These are phyloP conservation scores for Archips xylosteana DNA, from an alignment of 2,888 invertebrate genomes.

Conservation along the genomic window DNA sequence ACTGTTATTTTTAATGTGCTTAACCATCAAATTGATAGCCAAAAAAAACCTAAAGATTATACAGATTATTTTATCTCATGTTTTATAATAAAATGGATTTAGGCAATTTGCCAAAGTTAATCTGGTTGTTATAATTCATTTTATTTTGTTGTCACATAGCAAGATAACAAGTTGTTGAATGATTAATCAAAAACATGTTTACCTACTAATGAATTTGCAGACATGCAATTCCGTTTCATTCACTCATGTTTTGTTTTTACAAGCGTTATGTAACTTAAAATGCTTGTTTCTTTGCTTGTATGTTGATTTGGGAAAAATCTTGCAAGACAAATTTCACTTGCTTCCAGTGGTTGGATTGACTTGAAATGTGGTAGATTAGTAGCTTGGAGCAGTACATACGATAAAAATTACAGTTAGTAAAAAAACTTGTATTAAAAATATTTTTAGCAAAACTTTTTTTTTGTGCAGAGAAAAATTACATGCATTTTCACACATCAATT, in stretches of 20 bases:
- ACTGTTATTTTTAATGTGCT: neutral
- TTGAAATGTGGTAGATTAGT: no score
- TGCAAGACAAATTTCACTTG: no score
- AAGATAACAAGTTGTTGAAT: conserved; percentile 3
- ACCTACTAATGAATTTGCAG: neutral
- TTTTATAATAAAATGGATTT: conserved; percentile 18
- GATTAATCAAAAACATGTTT: conserved; percentile 13
- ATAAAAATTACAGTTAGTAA: no score
- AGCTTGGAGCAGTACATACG: no score
- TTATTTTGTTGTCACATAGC: conserved; percentile 9
- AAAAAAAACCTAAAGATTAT: neutral
- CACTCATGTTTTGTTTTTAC: conserved; percentile 15
- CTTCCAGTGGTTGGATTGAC: no score
- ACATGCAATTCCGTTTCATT: conserved; percentile 9
- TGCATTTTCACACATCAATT: conserved; percentile 39
- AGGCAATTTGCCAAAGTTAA: conserved; percentile 8
- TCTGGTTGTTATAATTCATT: neutral
- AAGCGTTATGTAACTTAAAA: no score
- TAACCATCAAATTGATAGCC: neutral
- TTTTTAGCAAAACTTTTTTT: no score
- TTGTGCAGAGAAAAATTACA: no score
- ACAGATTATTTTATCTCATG: neutral
- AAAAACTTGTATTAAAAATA: no score
- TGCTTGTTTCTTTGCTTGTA: no score
- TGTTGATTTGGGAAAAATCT: no score